A percentile compares a stretch with the other conserved stretches of the same genome.
Conservation (phyloP, 1,140 invertebrate genomes). For the Drosophila baimaii region DNA sequence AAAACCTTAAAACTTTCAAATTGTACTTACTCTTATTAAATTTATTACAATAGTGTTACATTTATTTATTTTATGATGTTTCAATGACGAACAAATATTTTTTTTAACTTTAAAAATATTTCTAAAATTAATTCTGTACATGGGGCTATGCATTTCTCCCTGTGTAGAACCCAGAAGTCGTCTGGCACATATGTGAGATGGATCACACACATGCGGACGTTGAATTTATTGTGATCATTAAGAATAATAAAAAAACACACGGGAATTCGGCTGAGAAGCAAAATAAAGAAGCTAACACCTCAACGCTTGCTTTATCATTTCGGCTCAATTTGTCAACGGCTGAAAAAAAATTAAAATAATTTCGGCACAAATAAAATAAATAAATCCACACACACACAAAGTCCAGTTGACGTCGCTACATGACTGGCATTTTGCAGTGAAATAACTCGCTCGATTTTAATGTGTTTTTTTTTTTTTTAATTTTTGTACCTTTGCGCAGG, state of each 20-base stretch:
- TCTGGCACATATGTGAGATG: slow-evolving; percentile 16
- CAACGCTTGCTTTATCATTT: slow-evolving; percentile 42
- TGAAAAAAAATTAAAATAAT: neutral
- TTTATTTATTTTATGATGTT: neutral
- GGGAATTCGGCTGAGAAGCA: slow-evolving; percentile 8
- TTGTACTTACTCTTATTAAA: too few species aligned
- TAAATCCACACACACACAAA: slow-evolving; percentile 3
- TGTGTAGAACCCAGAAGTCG: slow-evolving; percentile 32
- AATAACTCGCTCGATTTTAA: slow-evolving; percentile 43
- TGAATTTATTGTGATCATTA: slow-evolving; percentile 50
- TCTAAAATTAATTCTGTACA: neutral
- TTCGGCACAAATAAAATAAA: slow-evolving; percentile 10
- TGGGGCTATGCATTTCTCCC: neutral
- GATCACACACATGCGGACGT: slow-evolving; percentile 44
- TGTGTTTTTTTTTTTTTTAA: slow-evolving; percentile 12
- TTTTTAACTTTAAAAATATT: neutral
- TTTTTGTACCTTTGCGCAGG: slow-evolving; percentile 22
- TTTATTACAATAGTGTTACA: too few species aligned
- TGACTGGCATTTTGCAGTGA: slow-evolving; percentile 42
- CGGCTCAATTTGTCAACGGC: slow-evolving; percentile 46
- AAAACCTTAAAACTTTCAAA: too few species aligned
- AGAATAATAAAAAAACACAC: slow-evolving; percentile 1
- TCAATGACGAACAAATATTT: neutral
- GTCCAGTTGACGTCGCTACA: slow-evolving; percentile 52
- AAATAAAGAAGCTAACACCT: slow-evolving; percentile 38